Evolutionary conservation across 92 coral and sea anemone genomes (phyloP).

Genomic region (Virgularia gustaviana): DNA sequence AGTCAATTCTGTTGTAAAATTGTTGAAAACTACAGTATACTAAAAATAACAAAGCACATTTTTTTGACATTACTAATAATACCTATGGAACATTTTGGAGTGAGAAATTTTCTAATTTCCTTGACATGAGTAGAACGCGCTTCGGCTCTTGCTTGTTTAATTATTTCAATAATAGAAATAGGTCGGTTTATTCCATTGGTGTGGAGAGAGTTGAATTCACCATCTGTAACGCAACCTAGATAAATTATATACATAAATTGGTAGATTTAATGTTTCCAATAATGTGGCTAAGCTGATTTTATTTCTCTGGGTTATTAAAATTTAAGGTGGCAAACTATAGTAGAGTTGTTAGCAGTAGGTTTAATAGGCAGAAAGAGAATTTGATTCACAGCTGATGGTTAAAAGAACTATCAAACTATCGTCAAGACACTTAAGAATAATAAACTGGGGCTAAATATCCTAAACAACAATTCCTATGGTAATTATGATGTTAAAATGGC

Average conservation of each 20-base stretch:
- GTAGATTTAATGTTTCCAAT: not conserved
- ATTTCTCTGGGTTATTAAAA: not conserved
- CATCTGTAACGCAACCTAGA: constrained; percentile 11
- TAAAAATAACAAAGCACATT: too few species aligned
- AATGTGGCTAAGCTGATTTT: not conserved
- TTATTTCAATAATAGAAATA: constrained; percentile 1
- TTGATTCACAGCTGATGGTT: too few species aligned
- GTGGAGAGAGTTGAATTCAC: constrained; percentile 19
- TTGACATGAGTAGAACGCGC: constrained; percentile 11
- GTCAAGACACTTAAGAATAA: not conserved
- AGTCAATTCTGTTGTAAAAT: not conserved
- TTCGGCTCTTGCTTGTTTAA: constrained; percentile 9
- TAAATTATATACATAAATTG: constrained; percentile 3
- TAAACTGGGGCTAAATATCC: too few species aligned
- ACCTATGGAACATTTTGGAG: constrained; percentile 34
- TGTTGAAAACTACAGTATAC: too few species aligned
- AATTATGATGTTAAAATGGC: too few species aligned
- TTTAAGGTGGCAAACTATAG: too few species aligned
- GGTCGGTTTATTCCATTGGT: constrained; percentile 9
- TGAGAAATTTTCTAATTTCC: constrained; percentile 17
- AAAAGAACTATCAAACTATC: too few species aligned
- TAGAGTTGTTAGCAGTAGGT: too few species aligned
- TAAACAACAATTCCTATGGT: too few species aligned
- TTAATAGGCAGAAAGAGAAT: too few species aligned
- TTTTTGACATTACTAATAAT: too few species aligned